Evolutionary conservation across 2,888 invertebrate species (phyloP).

Genomic region (Nymphalis polychloros): DNA sequence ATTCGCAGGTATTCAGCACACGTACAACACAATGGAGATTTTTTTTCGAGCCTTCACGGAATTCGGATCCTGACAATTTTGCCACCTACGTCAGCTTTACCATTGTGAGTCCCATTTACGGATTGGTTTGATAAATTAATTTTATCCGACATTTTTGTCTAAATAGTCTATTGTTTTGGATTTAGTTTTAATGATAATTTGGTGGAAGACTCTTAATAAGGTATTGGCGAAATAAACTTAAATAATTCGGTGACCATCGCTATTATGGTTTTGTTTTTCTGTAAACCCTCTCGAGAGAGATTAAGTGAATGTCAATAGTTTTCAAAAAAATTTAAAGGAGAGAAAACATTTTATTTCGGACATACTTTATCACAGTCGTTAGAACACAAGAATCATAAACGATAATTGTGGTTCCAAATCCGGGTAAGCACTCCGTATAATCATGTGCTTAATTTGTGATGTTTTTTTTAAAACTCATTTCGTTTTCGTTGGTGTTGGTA

Average conservation of each 20-base stretch:
- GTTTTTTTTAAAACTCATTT: too few relatives aligned
- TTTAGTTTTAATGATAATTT: slow-evolving; percentile 1
- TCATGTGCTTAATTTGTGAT: too few relatives aligned
- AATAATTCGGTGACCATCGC: neutral
- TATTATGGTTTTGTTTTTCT: neutral
- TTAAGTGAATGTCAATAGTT: neutral
- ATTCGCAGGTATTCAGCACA: slow-evolving; percentile 59
- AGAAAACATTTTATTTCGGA: too few relatives aligned
- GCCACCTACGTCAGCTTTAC: slow-evolving; percentile 46
- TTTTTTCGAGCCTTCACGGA: slow-evolving; percentile 57
- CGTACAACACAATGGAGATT: slow-evolving; percentile 67
- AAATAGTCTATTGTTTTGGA: slow-evolving; percentile 21
- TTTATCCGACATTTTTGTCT: slow-evolving; percentile 26
- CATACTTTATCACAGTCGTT: too few relatives aligned
- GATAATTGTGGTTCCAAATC: too few relatives aligned
- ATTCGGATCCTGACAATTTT: slow-evolving; percentile 46
- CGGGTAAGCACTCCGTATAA: too few relatives aligned
- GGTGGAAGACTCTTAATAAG: neutral
- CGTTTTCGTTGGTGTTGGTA: too few relatives aligned
- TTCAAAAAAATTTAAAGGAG: too few relatives aligned
- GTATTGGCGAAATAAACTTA: neutral
- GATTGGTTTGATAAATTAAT: slow-evolving; percentile 37
- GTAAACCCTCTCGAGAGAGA: neutral
- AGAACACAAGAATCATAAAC: too few relatives aligned
- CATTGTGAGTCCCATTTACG: slow-evolving; percentile 37